phyloP scores from a whole-genome alignment of 2,888 invertebrate species.

The Orthosia gothica region DNA sequence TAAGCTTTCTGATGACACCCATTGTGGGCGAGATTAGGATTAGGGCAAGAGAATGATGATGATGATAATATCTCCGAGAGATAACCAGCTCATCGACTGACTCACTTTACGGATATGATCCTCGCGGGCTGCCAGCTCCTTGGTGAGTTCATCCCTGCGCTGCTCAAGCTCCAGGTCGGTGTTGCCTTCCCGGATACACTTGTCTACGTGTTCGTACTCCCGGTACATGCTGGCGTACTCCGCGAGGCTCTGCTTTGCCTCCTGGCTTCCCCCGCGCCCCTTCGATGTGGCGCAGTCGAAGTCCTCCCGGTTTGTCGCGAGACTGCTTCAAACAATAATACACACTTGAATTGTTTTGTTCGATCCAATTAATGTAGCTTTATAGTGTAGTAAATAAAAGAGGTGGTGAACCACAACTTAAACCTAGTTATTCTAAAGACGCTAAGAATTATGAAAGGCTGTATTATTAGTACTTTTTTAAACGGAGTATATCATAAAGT shows the following conservation, averaged over 20 bases:
- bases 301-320: constrained; percentile 80
- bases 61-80: too few relatives aligned
- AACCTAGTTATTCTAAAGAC: not conserved
- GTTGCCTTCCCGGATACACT: constrained; percentile 73
- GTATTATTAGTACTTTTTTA: too few relatives aligned
- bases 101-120: constrained; percentile 82
- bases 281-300: constrained; percentile 82
- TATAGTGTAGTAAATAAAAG: not conserved
- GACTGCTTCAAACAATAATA: constrained; percentile 77
- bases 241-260: constrained; percentile 81
- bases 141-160: constrained; percentile 77
- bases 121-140: constrained; percentile 79
- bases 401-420: not conserved
- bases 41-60: too few relatives aligned
- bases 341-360: constrained; percentile 25
- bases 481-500: too few relatives aligned
- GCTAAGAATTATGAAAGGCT: too few relatives aligned
- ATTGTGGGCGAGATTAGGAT: too few relatives aligned
- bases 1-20: too few relatives aligned
- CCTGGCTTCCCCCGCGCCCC: constrained; percentile 75
- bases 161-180: constrained; percentile 77
- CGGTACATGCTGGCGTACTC: constrained; percentile 84
- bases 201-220: constrained; percentile 82
- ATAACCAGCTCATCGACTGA: not conserved
- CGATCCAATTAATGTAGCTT: not conserved